These are phyloP conservation scores for Brotula barbata DNA, from an alignment of 2,797 vertebrate species.

Conservation along the genomic window DNA sequence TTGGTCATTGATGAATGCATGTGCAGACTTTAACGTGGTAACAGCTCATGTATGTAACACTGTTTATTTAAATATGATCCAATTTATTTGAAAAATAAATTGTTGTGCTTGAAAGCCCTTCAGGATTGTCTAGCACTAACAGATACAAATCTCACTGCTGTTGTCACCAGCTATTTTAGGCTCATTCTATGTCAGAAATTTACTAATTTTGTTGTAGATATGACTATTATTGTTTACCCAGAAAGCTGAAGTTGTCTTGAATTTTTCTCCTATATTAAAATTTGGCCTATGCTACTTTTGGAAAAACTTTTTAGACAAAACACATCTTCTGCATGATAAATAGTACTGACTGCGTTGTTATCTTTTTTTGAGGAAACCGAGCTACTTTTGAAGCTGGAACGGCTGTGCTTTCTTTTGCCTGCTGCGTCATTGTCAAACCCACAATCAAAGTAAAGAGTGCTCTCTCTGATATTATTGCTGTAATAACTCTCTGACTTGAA, in stretches of 20 bases:
- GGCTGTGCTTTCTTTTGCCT: not conserved
- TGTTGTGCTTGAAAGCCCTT: too few species aligned
- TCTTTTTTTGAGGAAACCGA: not conserved
- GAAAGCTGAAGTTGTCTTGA: too few species aligned
- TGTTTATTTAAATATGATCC: conserved; percentile 7
- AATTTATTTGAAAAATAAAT: too few species aligned
- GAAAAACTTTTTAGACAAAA: not conserved
- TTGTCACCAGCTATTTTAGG: not conserved
- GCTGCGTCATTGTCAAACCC: not conserved
- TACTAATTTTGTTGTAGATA: too few species aligned
- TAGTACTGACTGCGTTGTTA: not conserved
- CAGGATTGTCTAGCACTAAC: not conserved
- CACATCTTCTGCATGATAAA: not conserved
- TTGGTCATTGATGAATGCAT: not conserved
- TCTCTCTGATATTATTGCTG: conserved; percentile 6
- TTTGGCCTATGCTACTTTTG: too few species aligned
- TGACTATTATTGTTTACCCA: too few species aligned
- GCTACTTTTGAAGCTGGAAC: not conserved
- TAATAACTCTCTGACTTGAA: conserved; percentile 7
- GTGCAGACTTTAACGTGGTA: not conserved
- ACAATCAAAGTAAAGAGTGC: conserved; percentile 19
- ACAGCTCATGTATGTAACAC: not conserved
- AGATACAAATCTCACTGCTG: not conserved
- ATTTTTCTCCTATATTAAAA: too few species aligned
- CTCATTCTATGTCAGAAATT: too few species aligned